Evolutionary conservation across 2,888 invertebrate species (phyloP).

Genomic region (Andrena trimmerana): DNA sequence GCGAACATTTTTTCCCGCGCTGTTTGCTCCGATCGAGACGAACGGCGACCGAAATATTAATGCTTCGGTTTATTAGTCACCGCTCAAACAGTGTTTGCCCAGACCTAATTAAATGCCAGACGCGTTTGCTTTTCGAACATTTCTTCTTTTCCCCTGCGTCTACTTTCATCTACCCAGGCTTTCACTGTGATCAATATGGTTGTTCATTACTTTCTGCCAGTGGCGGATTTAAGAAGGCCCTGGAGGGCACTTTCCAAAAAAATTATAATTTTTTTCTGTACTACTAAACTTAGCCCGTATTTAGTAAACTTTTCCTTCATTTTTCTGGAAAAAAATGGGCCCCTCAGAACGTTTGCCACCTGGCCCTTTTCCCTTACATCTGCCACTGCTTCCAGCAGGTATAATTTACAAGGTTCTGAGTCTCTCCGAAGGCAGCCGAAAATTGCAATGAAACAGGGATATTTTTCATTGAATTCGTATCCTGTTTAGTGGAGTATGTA

Average conservation of each 20-base stretch:
- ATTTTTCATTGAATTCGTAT: slow-evolving; percentile 15
- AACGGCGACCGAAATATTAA: slow-evolving; percentile 50
- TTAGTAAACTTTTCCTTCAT: too few relatives aligned
- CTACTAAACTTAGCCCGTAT: too few relatives aligned
- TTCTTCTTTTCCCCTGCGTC: neutral
- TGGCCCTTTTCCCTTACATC: too few relatives aligned
- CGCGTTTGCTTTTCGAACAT: neutral
- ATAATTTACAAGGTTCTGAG: too few relatives aligned
- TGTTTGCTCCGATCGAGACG: slow-evolving; percentile 2
- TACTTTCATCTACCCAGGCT: neutral
- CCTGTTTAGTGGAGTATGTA: neutral
- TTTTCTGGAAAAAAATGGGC: too few relatives aligned
- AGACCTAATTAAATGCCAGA: slow-evolving; percentile 25
- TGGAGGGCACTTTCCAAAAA: neutral
- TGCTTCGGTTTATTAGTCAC: slow-evolving; percentile 36
- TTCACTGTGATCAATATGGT: too few relatives aligned
- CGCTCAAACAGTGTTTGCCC: slow-evolving; percentile 2
- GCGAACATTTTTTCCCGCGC: slow-evolving; percentile 23
- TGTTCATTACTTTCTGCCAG: too few relatives aligned
- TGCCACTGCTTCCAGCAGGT: too few relatives aligned
- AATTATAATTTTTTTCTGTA: too few relatives aligned
- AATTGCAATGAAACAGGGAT: neutral
- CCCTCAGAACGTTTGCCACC: too few relatives aligned
- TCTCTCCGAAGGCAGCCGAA: too few relatives aligned
- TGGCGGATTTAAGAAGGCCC: too few relatives aligned